Evolutionary conservation across 2,113 vertebrate genomes (phyloP).

Genomic region (Limanda limanda): DNA sequence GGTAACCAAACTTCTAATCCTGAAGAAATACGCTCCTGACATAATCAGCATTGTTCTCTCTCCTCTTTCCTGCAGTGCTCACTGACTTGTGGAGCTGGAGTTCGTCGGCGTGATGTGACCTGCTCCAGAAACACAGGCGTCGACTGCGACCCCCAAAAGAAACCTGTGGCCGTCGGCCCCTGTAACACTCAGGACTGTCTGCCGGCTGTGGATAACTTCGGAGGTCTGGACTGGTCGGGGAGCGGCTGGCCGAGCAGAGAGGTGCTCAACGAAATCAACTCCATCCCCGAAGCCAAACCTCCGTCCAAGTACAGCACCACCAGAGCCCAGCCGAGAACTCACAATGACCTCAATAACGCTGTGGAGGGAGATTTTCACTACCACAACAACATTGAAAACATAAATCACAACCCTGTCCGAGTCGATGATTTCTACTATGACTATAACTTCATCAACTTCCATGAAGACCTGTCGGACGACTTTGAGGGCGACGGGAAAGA

Average conservation of each 20-base stretch:
- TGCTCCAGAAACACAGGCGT: conserved; percentile 83
- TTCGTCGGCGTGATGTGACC: conserved; percentile 77
- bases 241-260: conserved; percentile 90
- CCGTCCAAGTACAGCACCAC: conserved; percentile 43
- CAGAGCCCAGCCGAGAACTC: conserved; percentile 57
- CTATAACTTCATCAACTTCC: conserved; percentile 98
- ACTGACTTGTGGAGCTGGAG: conserved; percentile 84
- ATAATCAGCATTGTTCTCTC: neutral
- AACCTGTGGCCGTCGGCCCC: conserved; percentile 58
- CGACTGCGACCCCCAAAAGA: conserved; percentile 81
- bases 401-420: conserved; percentile 72
- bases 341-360: conserved; percentile 71
- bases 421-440: conserved; percentile 98
- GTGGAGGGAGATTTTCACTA: conserved; percentile 80
- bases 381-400: conserved; percentile 73
- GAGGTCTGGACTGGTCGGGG: conserved; percentile 85
- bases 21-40: neutral
- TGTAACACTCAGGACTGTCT: conserved; percentile 83
- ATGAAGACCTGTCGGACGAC: conserved; percentile 89
- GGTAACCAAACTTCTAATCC: neutral
- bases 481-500: conserved; percentile 59
- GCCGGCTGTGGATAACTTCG: conserved; percentile 42
- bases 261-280: conserved; percentile 87
- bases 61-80: conserved; percentile 86
- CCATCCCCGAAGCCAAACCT: conserved; percentile 70